Percentiles rank a stretch among this genome's conserved stretches.
These are phyloP conservation scores for Dendroctonus ponderosae DNA, from an alignment of 1,140 invertebrate species.

Conservation along the genomic window DNA sequence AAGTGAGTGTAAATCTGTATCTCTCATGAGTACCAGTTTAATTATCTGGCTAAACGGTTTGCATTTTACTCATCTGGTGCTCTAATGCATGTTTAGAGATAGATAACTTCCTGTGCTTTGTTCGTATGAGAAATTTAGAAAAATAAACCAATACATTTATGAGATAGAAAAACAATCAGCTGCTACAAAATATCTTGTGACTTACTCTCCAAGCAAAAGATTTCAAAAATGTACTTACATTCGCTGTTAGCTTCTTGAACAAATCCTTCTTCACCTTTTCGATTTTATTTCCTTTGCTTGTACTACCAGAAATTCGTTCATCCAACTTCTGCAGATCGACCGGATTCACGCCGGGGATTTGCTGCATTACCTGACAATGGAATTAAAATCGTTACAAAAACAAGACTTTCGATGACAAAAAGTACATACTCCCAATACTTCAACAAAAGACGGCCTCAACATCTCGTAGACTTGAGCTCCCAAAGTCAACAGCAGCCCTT, in stretches of 20 bases:
- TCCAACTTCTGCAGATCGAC: slow-evolving; percentile 79
- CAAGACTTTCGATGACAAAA: neutral
- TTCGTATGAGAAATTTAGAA: too few relatives aligned
- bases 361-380: slow-evolving; percentile 55
- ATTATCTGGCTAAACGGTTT: too few relatives aligned
- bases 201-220: neutral
- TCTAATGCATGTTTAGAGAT: too few relatives aligned
- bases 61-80: too few relatives aligned
- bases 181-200: too few relatives aligned
- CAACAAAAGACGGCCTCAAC: slow-evolving; percentile 71
- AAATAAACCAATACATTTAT: too few relatives aligned
- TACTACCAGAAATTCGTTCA: slow-evolving; percentile 71
- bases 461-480: slow-evolving; percentile 79
- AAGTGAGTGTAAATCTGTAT: too few relatives aligned
- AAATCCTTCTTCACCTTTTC: slow-evolving; percentile 88
- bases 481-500: slow-evolving; percentile 66
- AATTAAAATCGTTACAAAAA: neutral
- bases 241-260: slow-evolving; percentile 83
- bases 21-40: too few relatives aligned
- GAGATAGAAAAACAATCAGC: too few relatives aligned
- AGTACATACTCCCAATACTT: slow-evolving; percentile 58
- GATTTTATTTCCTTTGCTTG: slow-evolving; percentile 71
- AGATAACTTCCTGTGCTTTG: too few relatives aligned
- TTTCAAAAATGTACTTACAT: slow-evolving; percentile 54
- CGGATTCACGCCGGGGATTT: slow-evolving; percentile 74